Evolutionary conservation across 53 echinoderm and acorn worm genomes (phyloP), one percentile per base, ranked within the genome.

Genomic region (Temnopleurus reevesii): DNA sequence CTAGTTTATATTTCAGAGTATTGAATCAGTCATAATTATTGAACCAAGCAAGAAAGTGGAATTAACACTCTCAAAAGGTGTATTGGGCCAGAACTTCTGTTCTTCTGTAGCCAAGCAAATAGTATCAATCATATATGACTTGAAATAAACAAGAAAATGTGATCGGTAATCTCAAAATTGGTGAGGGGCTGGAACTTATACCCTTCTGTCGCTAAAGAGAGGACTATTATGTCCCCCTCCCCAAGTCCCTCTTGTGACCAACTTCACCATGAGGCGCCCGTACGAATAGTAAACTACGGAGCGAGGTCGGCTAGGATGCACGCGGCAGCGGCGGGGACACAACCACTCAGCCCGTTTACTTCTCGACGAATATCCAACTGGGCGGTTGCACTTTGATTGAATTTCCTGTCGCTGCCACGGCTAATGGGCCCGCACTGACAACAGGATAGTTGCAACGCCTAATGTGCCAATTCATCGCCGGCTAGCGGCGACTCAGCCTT

Each of bases 371-470:
- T 66, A 53, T 86, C 43, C 64, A 86, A 45, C 64, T 86, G 86
- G 86, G 86, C 86, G 86, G 59, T 83, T 83, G 64, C 45, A 66
- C 71, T 87, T 87, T 87, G 88, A 87, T 87, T 87, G 47, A 87
- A 87, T 87, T 87, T 87, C 88, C 88, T 87, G 88, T 53, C 33
- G 38, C 46, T 87, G 88, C 65, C 88, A 87, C 9, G 15, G 12
- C 45, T 66, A 66, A 87, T 87, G 35, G 49, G 46, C 66, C 59
- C 60, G 66, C 61, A 27, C 85, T 83, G 46, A 66, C 88, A 65
- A 66, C 71, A 54, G 88, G 71, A 66, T 23, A 65, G 71, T 36
- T 53, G 46, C 66, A 45, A 47, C 55, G 49, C 46, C 88, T 87
- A 87, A 87, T 87, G 88, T 87, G 88, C 88, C 88, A 66, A 66